Percentiles rank a stretch among this genome's conserved stretches.
Evolutionary conservation across 2,888 invertebrate genomes (phyloP).

Genomic region (Linnaemya vulpina): DNA sequence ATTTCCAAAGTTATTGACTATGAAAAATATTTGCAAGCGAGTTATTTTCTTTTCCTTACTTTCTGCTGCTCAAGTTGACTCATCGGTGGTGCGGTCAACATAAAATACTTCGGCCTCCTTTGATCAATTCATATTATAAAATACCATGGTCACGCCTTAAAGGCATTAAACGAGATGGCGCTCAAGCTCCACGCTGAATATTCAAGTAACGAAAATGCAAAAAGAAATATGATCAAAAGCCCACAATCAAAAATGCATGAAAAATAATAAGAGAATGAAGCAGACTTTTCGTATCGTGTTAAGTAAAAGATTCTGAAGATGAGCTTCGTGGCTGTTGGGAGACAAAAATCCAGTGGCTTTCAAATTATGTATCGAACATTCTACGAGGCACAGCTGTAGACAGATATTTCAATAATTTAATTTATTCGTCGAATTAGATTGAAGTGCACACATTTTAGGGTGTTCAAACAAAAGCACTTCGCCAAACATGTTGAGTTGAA

Average conservation of each 20-base stretch:
- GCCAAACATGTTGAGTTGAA: neutral
- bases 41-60: conserved; percentile 35
- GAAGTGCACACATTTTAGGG: no score
- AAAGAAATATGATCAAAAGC: conserved; percentile 23
- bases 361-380: conserved; percentile 52
- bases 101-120: conserved; percentile 82
- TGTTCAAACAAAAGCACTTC: neutral
- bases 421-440: conserved; percentile 34
- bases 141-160: conserved; percentile 83
- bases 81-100: conserved; percentile 79
- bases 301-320: conserved; percentile 45
- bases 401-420: conserved; percentile 26
- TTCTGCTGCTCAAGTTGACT: conserved; percentile 69
- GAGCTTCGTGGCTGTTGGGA: conserved; percentile 12
- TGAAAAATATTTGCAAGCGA: conserved; percentile 61
- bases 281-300: neutral
- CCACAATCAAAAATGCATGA: conserved; percentile 21
- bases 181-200: conserved; percentile 76
- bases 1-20: conserved; percentile 69
- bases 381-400: conserved; percentile 26
- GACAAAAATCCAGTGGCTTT: conserved; percentile 53
- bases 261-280: neutral
- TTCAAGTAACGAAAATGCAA: conserved; percentile 36
- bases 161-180: conserved; percentile 84
- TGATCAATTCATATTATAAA: conserved; percentile 83